Evolutionary conservation across 2,797 vertebrate species (phyloP), one percentile per base, ranked within the genome.

Genomic region (Tympanoctomys barrerae): DNA sequence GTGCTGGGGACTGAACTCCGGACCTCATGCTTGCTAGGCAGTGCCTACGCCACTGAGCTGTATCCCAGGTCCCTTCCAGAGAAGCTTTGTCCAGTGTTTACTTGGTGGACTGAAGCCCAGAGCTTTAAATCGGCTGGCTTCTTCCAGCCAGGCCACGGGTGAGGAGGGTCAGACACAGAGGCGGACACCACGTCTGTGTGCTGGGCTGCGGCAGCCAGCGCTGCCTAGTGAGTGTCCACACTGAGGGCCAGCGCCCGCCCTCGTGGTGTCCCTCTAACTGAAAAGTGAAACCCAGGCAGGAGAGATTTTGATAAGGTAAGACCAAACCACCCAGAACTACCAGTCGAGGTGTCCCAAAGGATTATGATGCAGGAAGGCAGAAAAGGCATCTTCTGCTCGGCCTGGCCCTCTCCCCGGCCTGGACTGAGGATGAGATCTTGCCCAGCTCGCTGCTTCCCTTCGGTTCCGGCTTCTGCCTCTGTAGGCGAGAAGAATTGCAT

Each of bases 101-200:
- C 54, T 57, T n/a, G 68, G 64, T 71, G 36, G 18, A 33, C 4
- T 42, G 78, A 78, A 79, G 57, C 4, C 28, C 18, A 11, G 31
- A 88, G 39, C 71, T 75, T 28, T 24, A 12, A 5, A 57, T 21
- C 39, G 28, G 14, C 22, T 71, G 61, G 5, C 36, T 61, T 57
- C 39, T 54, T 24, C 46, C 21, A 52, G 39, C 22, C 83, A 4
- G 7, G 33, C 16, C 14, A 14, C 46, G 46, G 5, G 1, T 28
- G 49, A 61, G 2, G 2, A 57, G 0, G 2, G 1, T 39, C 18
- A 6, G 3, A 13, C 13, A 28, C 26, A 1, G 52, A 66, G 31
- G 33, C 18, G 49, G 49, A 0, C 10, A 10, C 1, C 24, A 12
- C 24, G 16, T 59, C 14, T 42, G 4, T 0, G 10, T 1, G 0